Evolutionary conservation across 2,888 invertebrate species (phyloP).

Genomic region (Mechanitis messenoides): DNA sequence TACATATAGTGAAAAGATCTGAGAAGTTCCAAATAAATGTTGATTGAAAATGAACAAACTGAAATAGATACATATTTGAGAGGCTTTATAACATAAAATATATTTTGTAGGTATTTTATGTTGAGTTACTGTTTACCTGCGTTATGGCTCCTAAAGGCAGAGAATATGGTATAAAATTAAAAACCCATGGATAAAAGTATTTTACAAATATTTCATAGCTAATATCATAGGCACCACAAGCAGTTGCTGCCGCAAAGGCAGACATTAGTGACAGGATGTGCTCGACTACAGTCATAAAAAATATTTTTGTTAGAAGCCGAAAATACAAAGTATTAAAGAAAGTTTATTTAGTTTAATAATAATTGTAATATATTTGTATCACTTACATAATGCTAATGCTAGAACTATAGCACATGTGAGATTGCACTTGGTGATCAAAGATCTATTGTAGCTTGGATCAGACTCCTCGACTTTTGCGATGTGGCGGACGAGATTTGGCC

Average conservation of each 20-base stretch:
- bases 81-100: background rate
- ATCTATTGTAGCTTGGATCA: conserved; percentile 49
- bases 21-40: conserved; percentile 86
- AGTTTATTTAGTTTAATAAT: no score
- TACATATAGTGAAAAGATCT: conserved; percentile 82
- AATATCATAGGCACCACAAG: conserved; percentile 39
- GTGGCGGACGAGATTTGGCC: conserved; percentile 51
- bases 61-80: conserved; percentile 31
- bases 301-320: background rate
- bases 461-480: conserved; percentile 51
- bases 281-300: conserved; percentile 47
- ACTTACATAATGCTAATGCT: conserved; percentile 49
- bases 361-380: no score
- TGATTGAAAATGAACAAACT: conserved; percentile 77
- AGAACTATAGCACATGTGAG: conserved; percentile 55
- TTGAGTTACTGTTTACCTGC: conserved; percentile 39
- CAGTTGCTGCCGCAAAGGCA: conserved; percentile 48
- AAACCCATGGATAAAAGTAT: conserved; percentile 64
- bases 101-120: background rate
- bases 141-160: conserved; percentile 48
- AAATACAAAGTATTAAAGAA: no score
- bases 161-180: conserved; percentile 52
- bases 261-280: conserved; percentile 57
- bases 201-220: conserved; percentile 53
- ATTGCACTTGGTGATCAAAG: conserved; percentile 48